phyloP scores from a whole-genome alignment of 1,140 invertebrate species.

The Teleogryllus occipitalis region DNA sequence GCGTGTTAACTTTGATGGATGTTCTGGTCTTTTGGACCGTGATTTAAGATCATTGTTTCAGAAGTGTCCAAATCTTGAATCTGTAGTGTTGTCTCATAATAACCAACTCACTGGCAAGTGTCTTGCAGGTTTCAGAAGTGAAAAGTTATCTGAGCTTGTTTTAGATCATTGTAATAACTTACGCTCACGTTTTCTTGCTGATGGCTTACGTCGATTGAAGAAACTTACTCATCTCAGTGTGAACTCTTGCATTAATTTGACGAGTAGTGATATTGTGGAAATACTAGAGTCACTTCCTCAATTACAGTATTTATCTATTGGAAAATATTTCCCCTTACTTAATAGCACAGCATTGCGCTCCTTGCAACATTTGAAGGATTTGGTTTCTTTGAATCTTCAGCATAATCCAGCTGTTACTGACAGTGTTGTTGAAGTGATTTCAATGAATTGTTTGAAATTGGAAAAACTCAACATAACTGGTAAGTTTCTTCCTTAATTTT shows the following conservation, averaged over 20 bases:
- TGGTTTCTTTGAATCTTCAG: constrained; percentile 16
- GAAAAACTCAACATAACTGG: constrained; percentile 17
- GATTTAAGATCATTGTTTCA: constrained; percentile 9
- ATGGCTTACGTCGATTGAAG: constrained; percentile 9
- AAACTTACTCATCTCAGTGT: constrained; percentile 12
- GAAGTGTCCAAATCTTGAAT: constrained; percentile 12
- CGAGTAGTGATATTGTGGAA: constrained; percentile 11
- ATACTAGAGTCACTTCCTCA: constrained; percentile 13
- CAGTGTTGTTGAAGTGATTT: constrained; percentile 9
- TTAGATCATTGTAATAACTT: constrained; percentile 13
- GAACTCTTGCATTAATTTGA: constrained; percentile 15
- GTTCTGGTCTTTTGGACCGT: constrained; percentile 12
- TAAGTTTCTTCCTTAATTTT: neutral
- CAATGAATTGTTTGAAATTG: constrained; percentile 8
- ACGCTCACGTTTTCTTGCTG: constrained; percentile 8
- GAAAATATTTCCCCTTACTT: constrained; percentile 14
- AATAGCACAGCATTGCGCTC: neutral
- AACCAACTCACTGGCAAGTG: constrained; percentile 14
- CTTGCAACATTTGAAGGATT: constrained; percentile 9
- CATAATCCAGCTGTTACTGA: constrained; percentile 15
- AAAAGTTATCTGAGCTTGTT: neutral
- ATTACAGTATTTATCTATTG: constrained; percentile 8
- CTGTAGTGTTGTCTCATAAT: constrained; percentile 14
- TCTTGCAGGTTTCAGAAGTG: neutral
- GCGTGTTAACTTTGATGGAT: constrained; percentile 14